Base-by-base conservation (phyloP, 2,113 vertebrate genomes). In the Craseonycteris thonglongyai region DNA sequence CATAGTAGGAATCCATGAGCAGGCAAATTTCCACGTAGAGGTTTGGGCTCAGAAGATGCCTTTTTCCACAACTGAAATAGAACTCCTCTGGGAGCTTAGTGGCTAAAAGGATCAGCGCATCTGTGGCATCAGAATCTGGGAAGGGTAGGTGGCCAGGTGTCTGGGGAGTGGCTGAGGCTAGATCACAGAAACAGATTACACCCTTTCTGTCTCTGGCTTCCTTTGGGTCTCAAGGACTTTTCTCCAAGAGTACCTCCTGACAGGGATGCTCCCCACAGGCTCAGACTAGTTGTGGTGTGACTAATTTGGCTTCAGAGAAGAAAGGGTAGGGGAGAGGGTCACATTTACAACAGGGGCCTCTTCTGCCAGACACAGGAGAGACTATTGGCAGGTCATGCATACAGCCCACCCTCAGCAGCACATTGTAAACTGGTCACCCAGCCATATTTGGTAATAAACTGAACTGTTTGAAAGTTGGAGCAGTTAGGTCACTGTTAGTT, bases 381-480 rank as follows among this genome's bases (percentile, higher is more conserved):
- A 56, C 47, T 26, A 19, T 66, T 54, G 58, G 65, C 21, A 10
- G 93, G 78, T 54, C 75, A 0, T 6, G 6, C 88, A 1, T 3
- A 5, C 51, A 87, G 71, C 69, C 42, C n/a, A 6, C 47, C 4
- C 21, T 35, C 38, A 7, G 66, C 68, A 65, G 65, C 85, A 2
- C 5, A 42, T 38, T 59, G 72, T 80, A 69, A 80, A 83, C 80
- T 72, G 24, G 71, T 56, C 93, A 42, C 72, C 35, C 49, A 56
- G 0, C 96, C 65, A 2, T 91, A 63, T 95, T 95, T 91, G 95
- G 96, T 84, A 82, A 88, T 69, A 71, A 95, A 79, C 49, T 12
- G 65, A 87, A 18, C 12, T 3, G 30, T 87, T 91, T 28, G 1
- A n/a, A 93, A 93, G 56, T 83, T 80, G 42, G 76, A 61, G 86